phyloP scores from a whole-genome alignment of 2,113 vertebrate genomes.

The Haemorhous mexicanus region DNA sequence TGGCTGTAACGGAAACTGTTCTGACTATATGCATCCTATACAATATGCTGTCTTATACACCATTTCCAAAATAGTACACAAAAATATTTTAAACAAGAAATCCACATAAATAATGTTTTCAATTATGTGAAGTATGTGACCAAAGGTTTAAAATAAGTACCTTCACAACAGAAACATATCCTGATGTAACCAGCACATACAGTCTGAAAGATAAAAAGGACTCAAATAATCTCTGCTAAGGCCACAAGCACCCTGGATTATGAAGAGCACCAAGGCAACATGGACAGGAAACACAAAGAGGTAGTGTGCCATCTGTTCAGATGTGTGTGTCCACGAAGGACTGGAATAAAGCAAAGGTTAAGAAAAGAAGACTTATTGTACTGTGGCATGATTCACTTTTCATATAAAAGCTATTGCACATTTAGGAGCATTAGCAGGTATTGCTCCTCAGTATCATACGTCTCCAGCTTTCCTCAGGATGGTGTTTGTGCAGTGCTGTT shows the following conservation, averaged over 20 bases:
- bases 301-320: slow-evolving; percentile 90
- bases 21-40: slow-evolving; percentile 74
- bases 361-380: slow-evolving; percentile 66
- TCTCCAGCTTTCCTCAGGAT: slow-evolving; percentile 72
- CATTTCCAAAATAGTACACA: slow-evolving; percentile 70
- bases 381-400: slow-evolving; percentile 68
- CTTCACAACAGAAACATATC: slow-evolving; percentile 78
- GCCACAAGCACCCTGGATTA: slow-evolving; percentile 77
- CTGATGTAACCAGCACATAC: slow-evolving; percentile 96
- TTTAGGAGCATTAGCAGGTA: slow-evolving; percentile 76
- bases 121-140: slow-evolving; percentile 73
- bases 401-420: slow-evolving; percentile 85
- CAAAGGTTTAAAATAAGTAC: slow-evolving; percentile 78
- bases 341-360: slow-evolving; percentile 71
- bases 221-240: slow-evolving; percentile 51
- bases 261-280: slow-evolving; percentile 71
- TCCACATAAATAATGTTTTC: slow-evolving; percentile 91
- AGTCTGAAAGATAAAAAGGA: slow-evolving; percentile 73
- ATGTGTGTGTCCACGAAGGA: slow-evolving; percentile 78
- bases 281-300: slow-evolving; percentile 82
- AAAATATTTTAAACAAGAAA: slow-evolving; percentile 73
- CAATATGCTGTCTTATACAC: slow-evolving; percentile 69
- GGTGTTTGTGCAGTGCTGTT: slow-evolving; percentile 30
- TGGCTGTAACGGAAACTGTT: slow-evolving; percentile 53
- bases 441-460: slow-evolving; percentile 71